Evolutionary conservation across 64 coral and sea anemone genomes (phyloP).

Genomic region (Stylophora pistillata): DNA sequence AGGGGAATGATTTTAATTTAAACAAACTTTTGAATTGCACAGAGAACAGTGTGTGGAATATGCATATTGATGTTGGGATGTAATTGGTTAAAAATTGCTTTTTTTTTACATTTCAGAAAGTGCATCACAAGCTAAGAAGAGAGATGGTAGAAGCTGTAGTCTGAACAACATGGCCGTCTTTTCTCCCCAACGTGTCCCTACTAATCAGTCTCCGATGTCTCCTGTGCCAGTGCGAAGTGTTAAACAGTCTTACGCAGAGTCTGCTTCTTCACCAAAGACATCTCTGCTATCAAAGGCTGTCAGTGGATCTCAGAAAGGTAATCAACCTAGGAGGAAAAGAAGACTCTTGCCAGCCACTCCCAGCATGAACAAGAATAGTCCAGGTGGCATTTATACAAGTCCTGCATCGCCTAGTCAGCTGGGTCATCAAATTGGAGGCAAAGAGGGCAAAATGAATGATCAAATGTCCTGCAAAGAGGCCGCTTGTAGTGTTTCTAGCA

Average conservation of each 20-base stretch:
- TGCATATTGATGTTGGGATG: too few species aligned
- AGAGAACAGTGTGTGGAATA: too few species aligned
- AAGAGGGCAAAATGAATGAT: not conserved
- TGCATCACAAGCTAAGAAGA: not conserved
- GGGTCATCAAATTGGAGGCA: not conserved
- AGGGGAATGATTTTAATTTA: too few species aligned
- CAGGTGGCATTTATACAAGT: not conserved
- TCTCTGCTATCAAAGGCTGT: slow-evolving; percentile 20
- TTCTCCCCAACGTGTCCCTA: not conserved
- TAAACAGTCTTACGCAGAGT: not conserved
- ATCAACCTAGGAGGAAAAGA: not conserved
- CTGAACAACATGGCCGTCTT: not conserved
- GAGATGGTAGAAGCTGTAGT: not conserved
- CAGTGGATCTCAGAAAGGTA: not conserved
- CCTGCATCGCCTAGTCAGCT: not conserved
- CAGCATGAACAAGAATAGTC: not conserved
- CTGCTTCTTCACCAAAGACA: not conserved
- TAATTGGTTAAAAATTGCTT: not conserved
- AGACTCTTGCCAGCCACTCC: slow-evolving; percentile 12
- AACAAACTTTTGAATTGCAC: too few species aligned
- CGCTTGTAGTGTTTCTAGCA: not conserved
- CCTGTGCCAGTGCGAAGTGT: not conserved
- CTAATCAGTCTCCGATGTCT: not conserved
- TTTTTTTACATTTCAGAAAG: not conserved
- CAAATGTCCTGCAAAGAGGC: not conserved